These are phyloP conservation scores for Myotis planiceps DNA, from an alignment of 2,797 vertebrate genomes.

Conservation along the genomic window DNA sequence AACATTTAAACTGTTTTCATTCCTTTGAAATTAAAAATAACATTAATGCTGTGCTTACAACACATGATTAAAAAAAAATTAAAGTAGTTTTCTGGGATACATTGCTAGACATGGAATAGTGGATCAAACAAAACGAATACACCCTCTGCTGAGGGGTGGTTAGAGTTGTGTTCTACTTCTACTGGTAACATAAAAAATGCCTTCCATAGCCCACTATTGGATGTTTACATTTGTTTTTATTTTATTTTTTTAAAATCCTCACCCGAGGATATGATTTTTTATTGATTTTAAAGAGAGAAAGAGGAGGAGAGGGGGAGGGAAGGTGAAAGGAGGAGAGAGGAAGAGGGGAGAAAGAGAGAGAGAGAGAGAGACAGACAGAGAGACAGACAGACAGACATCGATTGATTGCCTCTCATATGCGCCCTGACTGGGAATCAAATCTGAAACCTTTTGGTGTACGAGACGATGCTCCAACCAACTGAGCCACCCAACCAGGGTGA, in stretches of 20 bases:
- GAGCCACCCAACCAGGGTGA: too few species aligned
- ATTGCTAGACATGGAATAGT: not conserved
- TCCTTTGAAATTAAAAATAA: slow-evolving; percentile 44
- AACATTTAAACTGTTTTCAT: slow-evolving; percentile 18
- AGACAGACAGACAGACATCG: too few species aligned
- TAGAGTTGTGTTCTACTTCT: not conserved
- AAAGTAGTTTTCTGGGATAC: slow-evolving; percentile 14
- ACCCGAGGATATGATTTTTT: not conserved
- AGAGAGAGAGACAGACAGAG: too few species aligned
- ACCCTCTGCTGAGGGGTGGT: not conserved
- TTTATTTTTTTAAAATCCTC: not conserved
- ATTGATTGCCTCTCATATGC: not conserved
- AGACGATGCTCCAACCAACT: not conserved
- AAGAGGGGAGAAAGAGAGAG: too few species aligned
- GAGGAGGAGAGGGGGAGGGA: too few species aligned
- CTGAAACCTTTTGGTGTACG: too few species aligned
- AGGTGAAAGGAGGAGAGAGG: too few species aligned
- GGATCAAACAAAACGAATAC: not conserved
- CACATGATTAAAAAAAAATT: not conserved
- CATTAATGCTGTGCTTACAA: not conserved
- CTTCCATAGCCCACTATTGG: not conserved
- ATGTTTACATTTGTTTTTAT: not conserved
- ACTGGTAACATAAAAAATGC: not conserved
- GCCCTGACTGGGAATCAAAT: not conserved
- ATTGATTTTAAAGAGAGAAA: not conserved